Evolutionary conservation across 2,797 vertebrate species (phyloP), one percentile per base, ranked within the genome.

Genomic region (Sparus aurata): DNA sequence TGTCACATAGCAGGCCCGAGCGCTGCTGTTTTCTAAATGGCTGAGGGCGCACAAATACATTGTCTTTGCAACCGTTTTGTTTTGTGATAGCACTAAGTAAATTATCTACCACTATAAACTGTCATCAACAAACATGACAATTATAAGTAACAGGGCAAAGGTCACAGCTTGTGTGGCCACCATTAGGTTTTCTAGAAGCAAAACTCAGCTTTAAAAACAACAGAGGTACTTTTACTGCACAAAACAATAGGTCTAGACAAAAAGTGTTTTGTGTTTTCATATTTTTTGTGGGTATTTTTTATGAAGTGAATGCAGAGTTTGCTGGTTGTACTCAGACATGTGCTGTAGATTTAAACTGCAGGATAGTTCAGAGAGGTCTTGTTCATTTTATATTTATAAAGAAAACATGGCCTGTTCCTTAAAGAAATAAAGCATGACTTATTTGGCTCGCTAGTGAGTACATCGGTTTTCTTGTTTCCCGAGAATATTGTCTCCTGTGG

Each of bases 51-150:
- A 84, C 78, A 85, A 86, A 91, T 80, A 77, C 75, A 89, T 85
- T 87, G 81, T 66, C 85, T 93, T 87, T 93, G 87, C 91, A 83
- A 87, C 60, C 47, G 77, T 87, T 92, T 87, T 93, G 89, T 82
- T 88, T 85, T 86, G 85, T 85, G 83, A 85, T 87, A 75, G 80
- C 74, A 75, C 78, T 85, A 85, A 91, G 85, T 87, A 86, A 90
- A 91, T 90, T 84, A 88, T 75, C 79, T 82, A 75, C 79, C 80
- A 12, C 22, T 34, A 52, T 41, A 77, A 11, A 38, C 38, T 88
- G 82, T 80, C 75, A 85, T 83, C 79, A 79, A 75, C 77, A 69
- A 85, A 85, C 72, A 80, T 64, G 25, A 58, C 69, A 50, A 85
- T 57, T 84, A 18, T 43, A 74, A 79, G 57, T 76, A 34, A 43